Percentiles rank a stretch among this genome's conserved stretches.
These are phyloP conservation scores for Zhuqinia jingwanae DNA, from an alignment of 2,888 invertebrate species.

Conservation along the genomic window DNA sequence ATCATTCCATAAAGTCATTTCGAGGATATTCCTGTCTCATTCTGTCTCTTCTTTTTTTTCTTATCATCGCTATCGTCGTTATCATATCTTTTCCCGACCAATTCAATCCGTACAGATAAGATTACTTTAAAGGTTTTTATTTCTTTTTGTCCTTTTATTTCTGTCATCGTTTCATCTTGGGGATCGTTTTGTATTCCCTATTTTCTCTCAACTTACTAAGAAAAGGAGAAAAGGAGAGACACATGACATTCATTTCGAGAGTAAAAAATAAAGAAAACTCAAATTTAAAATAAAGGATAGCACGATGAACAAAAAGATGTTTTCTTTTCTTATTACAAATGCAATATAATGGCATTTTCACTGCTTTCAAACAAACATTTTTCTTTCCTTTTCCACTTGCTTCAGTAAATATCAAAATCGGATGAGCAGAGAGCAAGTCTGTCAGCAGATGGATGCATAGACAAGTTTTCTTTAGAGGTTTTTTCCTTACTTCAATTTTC, in stretches of 20 bases:
- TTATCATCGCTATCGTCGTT: conserved; percentile 4
- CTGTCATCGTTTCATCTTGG: not conserved
- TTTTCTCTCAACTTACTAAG: not conserved
- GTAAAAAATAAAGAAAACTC: not conserved
- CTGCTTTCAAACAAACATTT: conserved; percentile 8
- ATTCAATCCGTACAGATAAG: conserved; percentile 21
- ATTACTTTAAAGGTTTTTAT: not conserved
- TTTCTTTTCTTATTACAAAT: not conserved
- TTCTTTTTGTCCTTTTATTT: conserved; percentile 11
- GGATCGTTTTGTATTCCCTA: not conserved
- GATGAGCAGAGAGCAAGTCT: conserved; percentile 1
- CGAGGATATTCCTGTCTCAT: not conserved
- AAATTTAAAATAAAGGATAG: conserved; percentile 16
- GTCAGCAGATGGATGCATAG: not conserved
- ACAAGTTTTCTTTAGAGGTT: not conserved
- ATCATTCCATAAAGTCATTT: conserved; percentile 32
- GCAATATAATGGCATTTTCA: conserved; percentile 23
- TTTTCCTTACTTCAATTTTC: not conserved
- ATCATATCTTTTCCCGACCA: conserved; percentile 22
- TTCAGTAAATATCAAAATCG: conserved; percentile 37
- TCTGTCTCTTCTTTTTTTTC: conserved; percentile 7
- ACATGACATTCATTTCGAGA: conserved; percentile 19
- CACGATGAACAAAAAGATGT: not conserved
- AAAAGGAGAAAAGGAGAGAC: too few relatives aligned
- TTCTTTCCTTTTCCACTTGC: conserved; percentile 32